A percentile compares a stretch with the other conserved stretches of the same genome.
These are phyloP conservation scores for Scelioninae gen. 2 DNA, from an alignment of 2,888 invertebrate genomes.

Conservation along the genomic window DNA sequence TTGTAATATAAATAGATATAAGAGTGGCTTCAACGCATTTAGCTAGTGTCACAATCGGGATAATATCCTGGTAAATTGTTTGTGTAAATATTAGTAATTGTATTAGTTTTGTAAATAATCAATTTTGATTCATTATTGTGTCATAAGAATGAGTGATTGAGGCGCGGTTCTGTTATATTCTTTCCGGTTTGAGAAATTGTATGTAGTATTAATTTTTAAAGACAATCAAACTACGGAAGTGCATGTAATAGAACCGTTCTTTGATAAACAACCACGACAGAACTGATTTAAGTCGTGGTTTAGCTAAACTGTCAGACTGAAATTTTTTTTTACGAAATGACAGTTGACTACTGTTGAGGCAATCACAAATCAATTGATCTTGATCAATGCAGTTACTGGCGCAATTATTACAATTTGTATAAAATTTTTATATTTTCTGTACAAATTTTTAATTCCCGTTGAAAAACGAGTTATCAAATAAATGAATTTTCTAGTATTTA, in stretches of 20 bases:
- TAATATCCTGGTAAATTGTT: conserved; percentile 23
- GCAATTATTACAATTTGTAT: conserved; percentile 67
- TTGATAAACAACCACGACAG: conserved; percentile 49
- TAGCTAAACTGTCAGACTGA: conserved; percentile 55
- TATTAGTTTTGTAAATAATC: conserved; percentile 54
- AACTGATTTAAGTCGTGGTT: conserved; percentile 56
- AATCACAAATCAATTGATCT: conserved; percentile 26
- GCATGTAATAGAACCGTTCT: conserved; percentile 17
- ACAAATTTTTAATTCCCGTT: conserved; percentile 65
- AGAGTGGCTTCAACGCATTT: conserved; percentile 46
- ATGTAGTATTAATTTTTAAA: conserved; percentile 40
- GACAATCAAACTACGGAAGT: conserved; percentile 12
- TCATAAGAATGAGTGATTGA: conserved; percentile 36
- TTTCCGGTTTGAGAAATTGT: conserved; percentile 23
- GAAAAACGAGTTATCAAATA: conserved; percentile 66
- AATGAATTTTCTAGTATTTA: conserved; percentile 73
- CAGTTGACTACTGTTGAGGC: conserved; percentile 25
- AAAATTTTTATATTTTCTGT: conserved; percentile 68
- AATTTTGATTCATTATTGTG: conserved; percentile 45
- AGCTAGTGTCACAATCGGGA: conserved; percentile 41
- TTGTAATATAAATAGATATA: conserved; percentile 51
- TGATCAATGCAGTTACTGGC: conserved; percentile 30
- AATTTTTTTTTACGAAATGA: conserved; percentile 35
- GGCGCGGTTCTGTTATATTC: conserved; percentile 14
- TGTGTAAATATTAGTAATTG: conserved; percentile 54